phyloP scores from a whole-genome alignment of 2,797 vertebrate genomes.

The Margarornis squamiger region DNA sequence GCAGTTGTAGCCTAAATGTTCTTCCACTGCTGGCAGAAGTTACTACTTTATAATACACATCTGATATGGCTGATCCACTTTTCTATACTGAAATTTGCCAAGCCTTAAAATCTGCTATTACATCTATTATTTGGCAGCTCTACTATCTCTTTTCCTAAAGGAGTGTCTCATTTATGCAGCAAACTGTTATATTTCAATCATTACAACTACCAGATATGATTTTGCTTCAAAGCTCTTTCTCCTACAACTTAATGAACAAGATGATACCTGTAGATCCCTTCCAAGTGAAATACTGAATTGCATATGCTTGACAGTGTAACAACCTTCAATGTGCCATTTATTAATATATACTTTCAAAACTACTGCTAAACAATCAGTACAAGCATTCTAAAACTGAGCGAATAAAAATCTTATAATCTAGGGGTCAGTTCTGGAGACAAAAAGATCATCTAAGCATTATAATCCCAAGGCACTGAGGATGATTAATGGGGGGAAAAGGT shows the following conservation, averaged over 20 bases:
- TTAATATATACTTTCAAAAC: background rate
- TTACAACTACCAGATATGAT: background rate
- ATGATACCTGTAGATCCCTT: background rate
- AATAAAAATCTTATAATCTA: background rate
- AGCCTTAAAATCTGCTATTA: background rate
- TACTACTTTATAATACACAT: background rate
- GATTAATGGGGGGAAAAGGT: background rate
- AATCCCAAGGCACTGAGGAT: background rate
- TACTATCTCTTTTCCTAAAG: background rate
- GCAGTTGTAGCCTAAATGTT: background rate
- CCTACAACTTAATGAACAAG: background rate
- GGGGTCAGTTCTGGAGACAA: background rate
- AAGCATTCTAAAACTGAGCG: background rate
- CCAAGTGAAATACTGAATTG: background rate
- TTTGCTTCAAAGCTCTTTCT: background rate
- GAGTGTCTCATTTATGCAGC: background rate
- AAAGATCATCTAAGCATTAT: background rate
- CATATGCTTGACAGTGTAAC: background rate
- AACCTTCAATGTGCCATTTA: background rate
- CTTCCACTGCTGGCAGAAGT: background rate
- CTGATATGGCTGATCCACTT: background rate
- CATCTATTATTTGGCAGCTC: background rate
- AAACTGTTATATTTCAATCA: background rate
- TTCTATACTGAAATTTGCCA: background rate
- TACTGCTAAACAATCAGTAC: background rate